Evolutionary conservation across 2,888 invertebrate species (phyloP).

Genomic region (Ophion costatus): DNA sequence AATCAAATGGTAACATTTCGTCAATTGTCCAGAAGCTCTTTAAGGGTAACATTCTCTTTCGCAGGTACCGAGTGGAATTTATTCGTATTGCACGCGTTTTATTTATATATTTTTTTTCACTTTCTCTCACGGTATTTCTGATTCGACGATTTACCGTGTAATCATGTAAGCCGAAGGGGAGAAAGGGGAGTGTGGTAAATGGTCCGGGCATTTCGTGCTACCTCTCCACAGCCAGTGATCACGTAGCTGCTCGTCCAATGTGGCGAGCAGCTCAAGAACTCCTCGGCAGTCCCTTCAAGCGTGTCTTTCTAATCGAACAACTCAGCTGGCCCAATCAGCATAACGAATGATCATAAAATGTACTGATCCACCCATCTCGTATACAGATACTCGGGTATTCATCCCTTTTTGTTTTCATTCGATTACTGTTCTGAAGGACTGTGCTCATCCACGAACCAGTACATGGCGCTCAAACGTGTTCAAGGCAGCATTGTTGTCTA

Average conservation of each 20-base stretch:
- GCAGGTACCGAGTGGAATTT: background rate
- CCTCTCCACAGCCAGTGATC: constrained; percentile 70
- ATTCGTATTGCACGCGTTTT: background rate
- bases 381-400: background rate
- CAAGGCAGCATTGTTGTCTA: background rate
- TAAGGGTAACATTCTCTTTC: background rate
- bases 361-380: constrained; percentile 7
- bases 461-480: background rate
- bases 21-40: background rate
- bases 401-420: background rate
- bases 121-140: constrained; percentile 48
- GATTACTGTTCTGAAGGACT: background rate
- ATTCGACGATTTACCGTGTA: constrained; percentile 36
- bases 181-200: constrained; percentile 55
- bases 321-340: constrained; percentile 68
- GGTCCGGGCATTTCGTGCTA: constrained; percentile 67
- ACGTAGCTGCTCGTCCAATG: constrained; percentile 57
- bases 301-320: constrained; percentile 71
- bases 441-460: background rate
- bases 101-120: constrained; percentile 32
- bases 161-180: constrained; percentile 23
- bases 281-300: constrained; percentile 69
- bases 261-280: constrained; percentile 54
- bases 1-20: too few relatives aligned
- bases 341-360: constrained; percentile 58